phyloP scores from a whole-genome alignment of 2,113 vertebrate genomes.

The Hassar affinis region DNA sequence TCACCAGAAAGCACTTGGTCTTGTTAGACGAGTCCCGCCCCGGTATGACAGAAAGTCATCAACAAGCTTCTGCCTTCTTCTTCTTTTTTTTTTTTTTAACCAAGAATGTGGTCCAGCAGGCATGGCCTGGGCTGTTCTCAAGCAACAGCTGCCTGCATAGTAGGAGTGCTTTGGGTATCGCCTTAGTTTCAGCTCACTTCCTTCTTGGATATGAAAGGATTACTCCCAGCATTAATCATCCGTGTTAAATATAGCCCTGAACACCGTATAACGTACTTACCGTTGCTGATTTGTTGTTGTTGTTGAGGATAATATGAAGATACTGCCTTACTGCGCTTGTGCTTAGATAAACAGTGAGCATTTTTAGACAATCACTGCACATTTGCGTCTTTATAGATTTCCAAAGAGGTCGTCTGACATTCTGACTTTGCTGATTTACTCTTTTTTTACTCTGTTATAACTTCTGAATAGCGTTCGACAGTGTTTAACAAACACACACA shows the following conservation, averaged over 20 bases:
- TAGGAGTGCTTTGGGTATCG: slow-evolving; percentile 21
- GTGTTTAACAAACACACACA: background rate
- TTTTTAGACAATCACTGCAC: background rate
- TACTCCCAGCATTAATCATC: background rate
- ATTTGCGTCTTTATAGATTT: background rate
- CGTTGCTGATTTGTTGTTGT: background rate
- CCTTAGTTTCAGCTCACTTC: background rate
- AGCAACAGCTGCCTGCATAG: background rate
- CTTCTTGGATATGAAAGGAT: background rate
- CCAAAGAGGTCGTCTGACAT: background rate
- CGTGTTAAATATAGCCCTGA: background rate
- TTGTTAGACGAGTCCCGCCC: slow-evolving; percentile 66
- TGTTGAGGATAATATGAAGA: background rate
- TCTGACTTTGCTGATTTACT: background rate
- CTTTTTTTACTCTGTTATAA: background rate
- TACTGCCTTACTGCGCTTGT: background rate
- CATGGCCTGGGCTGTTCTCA: background rate
- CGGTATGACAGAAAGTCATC: slow-evolving; percentile 30
- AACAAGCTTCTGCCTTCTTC: slow-evolving; percentile 25
- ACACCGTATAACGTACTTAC: background rate
- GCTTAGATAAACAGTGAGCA: background rate
- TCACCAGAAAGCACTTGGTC: slow-evolving; percentile 53
- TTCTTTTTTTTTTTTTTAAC: background rate
- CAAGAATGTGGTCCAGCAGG: slow-evolving; percentile 29
- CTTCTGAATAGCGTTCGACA: background rate